phyloP scores from a whole-genome alignment of 2,113 vertebrate species.

The Phodopus roborovskii region DNA sequence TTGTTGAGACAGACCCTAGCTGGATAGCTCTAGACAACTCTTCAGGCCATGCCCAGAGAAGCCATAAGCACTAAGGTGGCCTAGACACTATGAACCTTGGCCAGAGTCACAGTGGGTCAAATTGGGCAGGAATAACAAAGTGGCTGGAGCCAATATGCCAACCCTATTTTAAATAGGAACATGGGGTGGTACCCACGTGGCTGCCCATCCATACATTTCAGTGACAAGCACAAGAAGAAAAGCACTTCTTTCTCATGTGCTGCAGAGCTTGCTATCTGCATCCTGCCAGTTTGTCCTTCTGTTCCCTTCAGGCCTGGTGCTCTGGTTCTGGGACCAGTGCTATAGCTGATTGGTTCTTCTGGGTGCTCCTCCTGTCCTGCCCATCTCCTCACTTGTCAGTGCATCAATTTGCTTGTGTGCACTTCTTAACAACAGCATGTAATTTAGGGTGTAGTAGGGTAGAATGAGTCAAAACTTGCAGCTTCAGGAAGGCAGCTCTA shows the following conservation, averaged over 20 bases:
- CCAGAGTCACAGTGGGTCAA: too few relatives aligned
- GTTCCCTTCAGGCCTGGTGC: neutral
- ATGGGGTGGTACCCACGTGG: fast-evolving
- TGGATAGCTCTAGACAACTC: neutral
- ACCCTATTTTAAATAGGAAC: neutral
- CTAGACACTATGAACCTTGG: neutral
- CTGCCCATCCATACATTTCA: neutral
- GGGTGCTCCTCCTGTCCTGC: fast-evolving
- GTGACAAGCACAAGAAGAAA: neutral
- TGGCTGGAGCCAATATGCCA: neutral
- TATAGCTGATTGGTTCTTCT: fast-evolving
- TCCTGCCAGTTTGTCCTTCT: neutral
- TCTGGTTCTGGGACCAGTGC: neutral
- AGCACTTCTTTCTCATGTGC: neutral
- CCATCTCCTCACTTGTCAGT: fast-evolving
- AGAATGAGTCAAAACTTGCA: fast-evolving
- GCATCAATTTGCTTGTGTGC: neutral
- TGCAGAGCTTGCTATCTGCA: neutral
- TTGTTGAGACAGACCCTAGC: neutral
- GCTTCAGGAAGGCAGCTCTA: neutral
- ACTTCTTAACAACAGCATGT: fast-evolving
- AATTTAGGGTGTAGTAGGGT: fast-evolving
- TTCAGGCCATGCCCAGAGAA: neutral
- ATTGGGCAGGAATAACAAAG: neutral
- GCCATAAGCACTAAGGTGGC: neutral